Evolutionary conservation across 2,113 vertebrate species (phyloP), one percentile per base, ranked within the genome.

Genomic region (Spea multiplicata): DNA sequence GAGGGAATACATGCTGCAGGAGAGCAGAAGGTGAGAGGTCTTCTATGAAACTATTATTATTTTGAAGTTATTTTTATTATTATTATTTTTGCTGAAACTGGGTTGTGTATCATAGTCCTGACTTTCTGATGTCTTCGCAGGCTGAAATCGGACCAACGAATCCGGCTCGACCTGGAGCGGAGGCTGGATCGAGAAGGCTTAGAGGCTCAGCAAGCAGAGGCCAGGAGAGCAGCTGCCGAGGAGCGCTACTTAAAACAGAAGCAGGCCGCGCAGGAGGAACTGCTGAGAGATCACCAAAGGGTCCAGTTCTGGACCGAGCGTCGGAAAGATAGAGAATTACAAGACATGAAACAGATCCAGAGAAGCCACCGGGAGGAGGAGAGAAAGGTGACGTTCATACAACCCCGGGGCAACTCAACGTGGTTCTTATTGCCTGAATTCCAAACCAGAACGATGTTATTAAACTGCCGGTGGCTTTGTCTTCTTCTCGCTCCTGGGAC

Each of bases 221-320:
- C 81, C 52, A 85, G 88, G 78, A 83, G 83, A 80, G 68, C 70
- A 80, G 83, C 85, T 62, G 45, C 44, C 46, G 83, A 83, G 79
- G 86, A 88, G 74, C 83, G 79, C 47, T 85, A 70, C 66, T 80
- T 66, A 68, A 86, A 83, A 16, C 80, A 84, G 53, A 87, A 80
- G 12, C 66, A 6, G 61, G 68, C 81, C 78, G 3, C 0, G 71
- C 76, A 82, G 45, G 78, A 84, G 30, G 71, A 83, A 57, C 71
- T 64, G 53, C 84, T 17, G 50, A 86, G 82, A 67, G 84, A 82
- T 65, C 82, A 5, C 47, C 81, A 84, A 81, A 88, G 71, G 70
- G 67, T 84, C 46, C 82, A 79, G 76, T 83, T 85, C 76, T 77
- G 86, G 78, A 81, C 80, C 62, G 78, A 73, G 44, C 79, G 16